phyloP scores from a whole-genome alignment of 2,888 invertebrate genomes.

The Caenorhabditis sp. region DNA sequence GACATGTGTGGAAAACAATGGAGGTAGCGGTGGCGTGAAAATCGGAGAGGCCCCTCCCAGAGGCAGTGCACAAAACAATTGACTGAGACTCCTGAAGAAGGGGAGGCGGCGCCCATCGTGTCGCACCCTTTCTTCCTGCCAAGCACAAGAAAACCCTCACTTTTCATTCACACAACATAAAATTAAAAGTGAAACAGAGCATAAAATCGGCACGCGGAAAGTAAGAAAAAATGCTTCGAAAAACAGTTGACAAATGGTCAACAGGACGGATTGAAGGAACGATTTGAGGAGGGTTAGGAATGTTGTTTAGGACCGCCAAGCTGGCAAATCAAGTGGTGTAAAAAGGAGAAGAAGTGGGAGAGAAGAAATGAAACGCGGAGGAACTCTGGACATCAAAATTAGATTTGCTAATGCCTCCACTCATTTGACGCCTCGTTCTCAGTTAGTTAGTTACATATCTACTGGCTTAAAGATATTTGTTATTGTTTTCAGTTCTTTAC shows the following conservation, averaged over 20 bases:
- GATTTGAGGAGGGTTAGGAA: slow-evolving; percentile 20
- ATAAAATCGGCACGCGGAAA: slow-evolving; percentile 22
- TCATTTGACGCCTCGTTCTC: slow-evolving; percentile 37
- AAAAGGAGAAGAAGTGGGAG: slow-evolving; percentile 25
- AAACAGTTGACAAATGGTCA: slow-evolving; percentile 17
- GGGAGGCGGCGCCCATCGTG: slow-evolving; percentile 50
- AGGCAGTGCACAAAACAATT: slow-evolving; percentile 55
- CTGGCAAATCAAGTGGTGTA: slow-evolving; percentile 39
- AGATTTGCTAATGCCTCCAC: slow-evolving; percentile 51
- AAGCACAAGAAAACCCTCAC: slow-evolving; percentile 52
- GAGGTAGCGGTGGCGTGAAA: slow-evolving; percentile 58
- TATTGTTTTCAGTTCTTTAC: neutral
- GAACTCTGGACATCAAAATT: slow-evolving; percentile 54
- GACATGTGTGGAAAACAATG: slow-evolving; percentile 33
- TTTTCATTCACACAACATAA: slow-evolving; percentile 53
- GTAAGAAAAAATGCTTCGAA: slow-evolving; percentile 1
- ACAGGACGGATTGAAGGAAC: slow-evolving; percentile 8
- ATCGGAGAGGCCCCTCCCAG: slow-evolving; percentile 38
- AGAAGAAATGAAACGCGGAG: slow-evolving; percentile 43
- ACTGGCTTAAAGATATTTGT: neutral
- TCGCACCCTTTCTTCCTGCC: slow-evolving; percentile 42
- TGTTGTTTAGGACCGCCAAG: slow-evolving; percentile 38
- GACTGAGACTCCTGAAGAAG: slow-evolving; percentile 51
- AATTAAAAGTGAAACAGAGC: slow-evolving; percentile 59
- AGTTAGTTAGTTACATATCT: slow-evolving; percentile 27